These are phyloP conservation scores for Holocentrus rufus DNA, from an alignment of 2,797 vertebrate genomes.

Conservation along the genomic window DNA sequence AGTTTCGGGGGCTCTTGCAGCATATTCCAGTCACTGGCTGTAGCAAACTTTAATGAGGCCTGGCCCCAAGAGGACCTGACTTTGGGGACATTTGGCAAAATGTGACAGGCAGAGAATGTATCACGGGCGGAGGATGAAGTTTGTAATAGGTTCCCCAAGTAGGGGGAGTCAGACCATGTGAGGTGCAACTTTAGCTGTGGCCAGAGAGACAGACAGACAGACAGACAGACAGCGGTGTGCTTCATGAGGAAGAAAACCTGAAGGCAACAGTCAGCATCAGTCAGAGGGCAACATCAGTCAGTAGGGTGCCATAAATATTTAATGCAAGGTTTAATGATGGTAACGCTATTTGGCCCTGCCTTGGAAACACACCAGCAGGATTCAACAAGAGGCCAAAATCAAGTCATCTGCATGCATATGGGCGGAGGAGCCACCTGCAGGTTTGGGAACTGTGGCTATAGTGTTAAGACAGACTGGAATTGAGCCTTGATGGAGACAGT, in stretches of 20 bases:
- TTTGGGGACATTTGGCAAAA: slow-evolving; percentile 61
- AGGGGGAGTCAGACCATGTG: slow-evolving; percentile 11
- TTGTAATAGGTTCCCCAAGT: slow-evolving; percentile 22
- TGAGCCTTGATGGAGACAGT: slow-evolving; percentile 32
- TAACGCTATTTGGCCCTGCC: slow-evolving; percentile 18
- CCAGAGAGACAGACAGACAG: not conserved
- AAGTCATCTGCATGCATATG: not conserved
- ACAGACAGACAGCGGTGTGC: not conserved
- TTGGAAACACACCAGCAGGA: slow-evolving; percentile 12
- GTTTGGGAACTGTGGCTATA: slow-evolving; percentile 6
- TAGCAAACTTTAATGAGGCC: slow-evolving; percentile 59
- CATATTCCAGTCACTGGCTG: slow-evolving; percentile 42
- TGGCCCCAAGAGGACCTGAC: slow-evolving; percentile 57
- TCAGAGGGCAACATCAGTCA: too few relatives aligned
- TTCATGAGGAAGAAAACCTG: slow-evolving; percentile 10
- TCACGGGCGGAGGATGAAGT: slow-evolving; percentile 30
- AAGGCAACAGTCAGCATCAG: too few relatives aligned
- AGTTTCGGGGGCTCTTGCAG: slow-evolving; percentile 17
- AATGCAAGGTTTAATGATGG: slow-evolving; percentile 6
- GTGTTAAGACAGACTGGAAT: not conserved
- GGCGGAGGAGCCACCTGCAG: slow-evolving; percentile 10
- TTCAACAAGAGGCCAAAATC: not conserved
- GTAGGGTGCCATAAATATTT: slow-evolving; percentile 32
- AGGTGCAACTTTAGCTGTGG: slow-evolving; percentile 11
- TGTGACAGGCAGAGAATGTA: slow-evolving; percentile 43